Evolutionary conservation across 2,113 vertebrate species (phyloP).

Genomic region (Oreochromis tanganicae): DNA sequence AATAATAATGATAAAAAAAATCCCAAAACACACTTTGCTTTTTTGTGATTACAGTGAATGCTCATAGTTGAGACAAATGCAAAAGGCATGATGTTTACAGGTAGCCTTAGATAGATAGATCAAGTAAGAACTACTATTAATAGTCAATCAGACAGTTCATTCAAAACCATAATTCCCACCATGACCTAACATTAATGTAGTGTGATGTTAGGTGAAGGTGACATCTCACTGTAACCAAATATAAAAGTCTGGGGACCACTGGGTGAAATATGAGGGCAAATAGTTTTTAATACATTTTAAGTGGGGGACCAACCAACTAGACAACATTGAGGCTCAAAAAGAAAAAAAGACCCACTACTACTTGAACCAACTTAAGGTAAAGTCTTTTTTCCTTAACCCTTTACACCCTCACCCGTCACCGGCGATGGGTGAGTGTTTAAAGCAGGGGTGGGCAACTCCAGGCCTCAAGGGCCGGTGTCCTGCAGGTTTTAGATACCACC

Average conservation of each 20-base stretch:
- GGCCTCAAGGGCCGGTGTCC: too few species aligned
- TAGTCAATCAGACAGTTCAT: neutral
- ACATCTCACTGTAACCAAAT: neutral
- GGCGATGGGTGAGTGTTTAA: too few species aligned
- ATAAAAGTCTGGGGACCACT: neutral
- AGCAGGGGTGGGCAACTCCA: too few species aligned
- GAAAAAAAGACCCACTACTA: neutral
- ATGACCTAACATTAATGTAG: neutral
- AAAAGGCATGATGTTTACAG: neutral
- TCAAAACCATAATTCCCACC: neutral
- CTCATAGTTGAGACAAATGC: neutral
- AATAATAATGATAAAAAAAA: fast-evolving
- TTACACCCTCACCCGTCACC: too few species aligned
- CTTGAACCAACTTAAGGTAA: neutral
- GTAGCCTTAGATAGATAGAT: neutral
- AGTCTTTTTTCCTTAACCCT: neutral
- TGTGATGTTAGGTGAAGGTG: neutral
- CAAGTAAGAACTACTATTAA: neutral
- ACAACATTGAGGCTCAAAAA: neutral
- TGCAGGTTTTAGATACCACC: too few species aligned
- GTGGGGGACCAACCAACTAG: neutral
- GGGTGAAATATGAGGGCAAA: neutral
- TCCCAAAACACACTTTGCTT: neutral
- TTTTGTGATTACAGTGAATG: fast-evolving
- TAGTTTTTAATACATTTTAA: neutral